A percentile compares a stretch with the other conserved stretches of the same genome.
phyloP scores from a whole-genome alignment of 2,797 vertebrate species.

The Hozukius guyotensis region DNA sequence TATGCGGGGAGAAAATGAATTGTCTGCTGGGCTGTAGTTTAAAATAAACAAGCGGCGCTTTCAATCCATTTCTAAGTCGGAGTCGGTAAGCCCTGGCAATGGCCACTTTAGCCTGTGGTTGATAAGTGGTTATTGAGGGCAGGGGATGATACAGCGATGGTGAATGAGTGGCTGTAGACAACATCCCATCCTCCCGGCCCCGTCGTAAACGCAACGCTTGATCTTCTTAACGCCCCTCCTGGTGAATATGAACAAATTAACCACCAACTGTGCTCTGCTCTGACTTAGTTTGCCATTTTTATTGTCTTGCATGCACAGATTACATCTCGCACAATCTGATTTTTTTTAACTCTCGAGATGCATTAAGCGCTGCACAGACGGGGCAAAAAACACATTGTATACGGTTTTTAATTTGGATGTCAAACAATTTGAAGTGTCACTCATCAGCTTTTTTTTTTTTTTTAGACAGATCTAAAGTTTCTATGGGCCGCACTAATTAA shows the following conservation, averaged over 20 bases:
- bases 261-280: constrained; percentile 25
- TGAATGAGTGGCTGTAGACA: constrained; percentile 48
- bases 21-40: constrained; percentile 46
- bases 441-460: constrained; percentile 13
- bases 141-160: constrained; percentile 41
- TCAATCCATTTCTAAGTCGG: constrained; percentile 44
- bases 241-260: constrained; percentile 56
- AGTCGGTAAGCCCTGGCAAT: constrained; percentile 29
- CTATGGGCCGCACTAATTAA: constrained; percentile 66
- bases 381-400: neutral
- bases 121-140: constrained; percentile 65
- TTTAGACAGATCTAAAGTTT: constrained; percentile 37
- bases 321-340: constrained; percentile 23
- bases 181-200: constrained; percentile 35
- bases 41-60: constrained; percentile 55
- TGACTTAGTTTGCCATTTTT: constrained; percentile 44
- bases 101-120: constrained; percentile 65
- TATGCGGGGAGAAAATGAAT: constrained; percentile 59
- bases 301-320: constrained; percentile 25
- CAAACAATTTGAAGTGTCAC: constrained; percentile 1
- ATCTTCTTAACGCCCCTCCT: constrained; percentile 59
- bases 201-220: constrained; percentile 48
- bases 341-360: constrained; percentile 1
- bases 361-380: neutral
- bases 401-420: constrained; percentile 15